Base-by-base conservation (phyloP, 2,113 vertebrate species). In the Thalassarche chlororhynchos region DNA sequence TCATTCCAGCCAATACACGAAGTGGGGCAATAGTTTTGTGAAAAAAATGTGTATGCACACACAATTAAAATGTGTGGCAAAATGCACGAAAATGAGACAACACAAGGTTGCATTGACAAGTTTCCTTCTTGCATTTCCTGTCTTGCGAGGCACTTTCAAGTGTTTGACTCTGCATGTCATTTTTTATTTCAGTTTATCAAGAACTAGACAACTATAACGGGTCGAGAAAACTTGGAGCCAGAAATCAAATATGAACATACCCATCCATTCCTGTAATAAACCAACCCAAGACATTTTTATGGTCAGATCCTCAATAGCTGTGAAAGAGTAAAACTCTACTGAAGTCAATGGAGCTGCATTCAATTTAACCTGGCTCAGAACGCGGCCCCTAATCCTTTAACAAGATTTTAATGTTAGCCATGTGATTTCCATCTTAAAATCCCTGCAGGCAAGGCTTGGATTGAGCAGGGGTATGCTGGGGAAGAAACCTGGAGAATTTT, bases 381-480 rank as follows among this genome's bases (percentile, higher is more conserved):
- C 0, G 0, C 0, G 8, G 87, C 66, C 74, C 42, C 84, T 96
- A 97, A 97, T 95, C 91, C 89, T 87, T 94, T 96, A 96, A 97
- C 93, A 97, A 94, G 95, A 91, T 96, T 97, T 97, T 97, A 94
- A 97, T 92, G 82, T 87, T 96, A 95, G 74, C 89, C 94, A 91
- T 96, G 84, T 96, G 95, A 97, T 97, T 97, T 92, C 81, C 76
- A 65, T 93, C 91, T 93, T 91, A 89, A 96, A 94, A 94, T 82
- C 66, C 78, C 81, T 84, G n/a, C 58, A 97, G 93, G 49, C 72
- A 85, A 90, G 58, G 34, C 54, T 94, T 66, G 54, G 58, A 62
- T 76, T 72, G 84, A 89, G 49, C 65, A 76, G 16, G 12, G 23
- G 3, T 77, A 80, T 62, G 49, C 58, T 80, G 46, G 31, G 58